These are phyloP conservation scores for Bos indicus DNA, from an alignment of 2,113 vertebrate genomes.

Conservation along the genomic window DNA sequence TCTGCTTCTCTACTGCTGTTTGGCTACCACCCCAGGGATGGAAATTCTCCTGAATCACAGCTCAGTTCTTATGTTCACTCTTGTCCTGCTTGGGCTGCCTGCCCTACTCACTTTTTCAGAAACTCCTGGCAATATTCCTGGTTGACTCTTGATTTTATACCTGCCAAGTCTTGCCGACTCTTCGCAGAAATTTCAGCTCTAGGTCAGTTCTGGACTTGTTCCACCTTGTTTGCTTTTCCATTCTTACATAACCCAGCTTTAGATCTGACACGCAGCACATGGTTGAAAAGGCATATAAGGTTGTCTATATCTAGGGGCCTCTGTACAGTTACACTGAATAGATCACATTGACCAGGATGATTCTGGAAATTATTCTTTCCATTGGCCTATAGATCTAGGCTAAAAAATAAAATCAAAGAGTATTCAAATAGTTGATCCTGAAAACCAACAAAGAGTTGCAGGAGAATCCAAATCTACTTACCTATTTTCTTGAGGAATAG, in stretches of 20 bases:
- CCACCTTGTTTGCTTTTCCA: background rate
- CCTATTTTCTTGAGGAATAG: background rate
- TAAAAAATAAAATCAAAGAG: slow-evolving; percentile 9
- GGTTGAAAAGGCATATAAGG: background rate
- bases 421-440: background rate
- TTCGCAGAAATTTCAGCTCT: background rate
- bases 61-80: background rate
- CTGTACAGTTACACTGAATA: background rate
- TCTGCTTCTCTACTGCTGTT: background rate
- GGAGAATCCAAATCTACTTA: background rate
- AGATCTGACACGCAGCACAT: background rate
- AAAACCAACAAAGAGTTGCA: background rate
- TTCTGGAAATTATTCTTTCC: background rate
- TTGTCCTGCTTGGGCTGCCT: background rate
- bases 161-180: background rate
- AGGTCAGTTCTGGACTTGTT: background rate
- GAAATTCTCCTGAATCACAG: background rate
- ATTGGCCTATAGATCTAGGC: background rate
- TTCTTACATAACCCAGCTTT: background rate
- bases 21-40: background rate
- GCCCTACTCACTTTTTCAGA: background rate
- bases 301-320: background rate
- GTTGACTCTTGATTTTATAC: background rate
- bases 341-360: background rate
- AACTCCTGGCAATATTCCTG: background rate